Evolutionary conservation across 2,797 vertebrate species (phyloP).

Genomic region (Spheniscus humboldti): DNA sequence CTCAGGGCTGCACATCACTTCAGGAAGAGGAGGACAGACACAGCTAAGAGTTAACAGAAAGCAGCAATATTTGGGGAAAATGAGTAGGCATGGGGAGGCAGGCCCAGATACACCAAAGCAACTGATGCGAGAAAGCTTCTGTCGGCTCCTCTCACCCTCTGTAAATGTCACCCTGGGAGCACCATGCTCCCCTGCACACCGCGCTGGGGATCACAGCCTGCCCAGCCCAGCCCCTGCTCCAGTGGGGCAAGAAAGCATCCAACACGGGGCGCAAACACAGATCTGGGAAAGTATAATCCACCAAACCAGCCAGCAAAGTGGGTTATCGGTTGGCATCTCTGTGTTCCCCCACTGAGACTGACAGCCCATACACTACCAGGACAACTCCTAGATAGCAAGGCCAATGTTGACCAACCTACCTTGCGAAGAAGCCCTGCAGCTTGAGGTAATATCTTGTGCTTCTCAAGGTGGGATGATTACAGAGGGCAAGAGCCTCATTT

Average conservation of each 20-base stretch:
- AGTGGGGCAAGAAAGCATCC: neutral
- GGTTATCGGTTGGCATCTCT: too few relatives aligned
- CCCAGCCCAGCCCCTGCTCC: neutral
- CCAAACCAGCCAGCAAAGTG: neutral
- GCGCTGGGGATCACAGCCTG: neutral
- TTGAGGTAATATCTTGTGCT: neutral
- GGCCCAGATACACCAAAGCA: neutral
- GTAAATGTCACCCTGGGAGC: neutral
- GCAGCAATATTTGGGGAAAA: neutral
- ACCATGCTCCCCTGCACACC: neutral
- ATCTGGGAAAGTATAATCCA: neutral
- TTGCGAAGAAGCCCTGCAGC: neutral
- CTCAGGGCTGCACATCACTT: neutral
- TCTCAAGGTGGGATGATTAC: neutral
- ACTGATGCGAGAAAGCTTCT: neutral
- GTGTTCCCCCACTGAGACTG: neutral
- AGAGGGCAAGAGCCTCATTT: neutral
- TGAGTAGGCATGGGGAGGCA: neutral
- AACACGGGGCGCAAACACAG: rapidly evolving
- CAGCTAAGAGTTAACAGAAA: neutral
- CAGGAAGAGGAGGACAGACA: neutral
- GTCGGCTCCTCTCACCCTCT: neutral
- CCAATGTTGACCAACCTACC: neutral
- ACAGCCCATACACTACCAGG: neutral
- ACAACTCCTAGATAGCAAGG: neutral